Conservation (phyloP, 2,113 vertebrate genomes). For the Gallinago paraguaiae region DNA sequence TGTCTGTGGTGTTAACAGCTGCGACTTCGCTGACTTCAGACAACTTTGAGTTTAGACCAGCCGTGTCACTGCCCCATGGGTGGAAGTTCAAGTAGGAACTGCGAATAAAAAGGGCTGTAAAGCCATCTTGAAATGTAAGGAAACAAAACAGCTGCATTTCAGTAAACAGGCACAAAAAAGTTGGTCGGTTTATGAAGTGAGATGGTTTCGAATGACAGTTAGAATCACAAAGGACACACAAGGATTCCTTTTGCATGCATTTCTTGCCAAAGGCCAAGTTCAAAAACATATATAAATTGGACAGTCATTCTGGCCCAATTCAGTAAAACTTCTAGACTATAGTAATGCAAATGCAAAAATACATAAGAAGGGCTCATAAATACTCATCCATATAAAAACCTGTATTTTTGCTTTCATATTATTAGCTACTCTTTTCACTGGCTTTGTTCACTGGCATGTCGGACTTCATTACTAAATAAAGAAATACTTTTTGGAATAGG, state of each 20-base stretch:
- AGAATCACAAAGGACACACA: background rate
- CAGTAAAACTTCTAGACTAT: background rate
- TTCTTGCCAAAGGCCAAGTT: background rate
- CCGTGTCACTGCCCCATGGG: background rate
- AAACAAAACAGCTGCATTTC: background rate
- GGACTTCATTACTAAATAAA: background rate
- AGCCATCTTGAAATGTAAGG: background rate
- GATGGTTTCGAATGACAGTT: background rate
- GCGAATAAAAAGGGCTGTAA: background rate
- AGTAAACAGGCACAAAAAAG: background rate
- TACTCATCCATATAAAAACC: background rate
- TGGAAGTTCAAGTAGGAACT: background rate
- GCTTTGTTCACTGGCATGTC: background rate
- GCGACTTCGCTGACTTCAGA: background rate
- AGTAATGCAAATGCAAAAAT: background rate
- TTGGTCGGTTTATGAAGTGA: background rate
- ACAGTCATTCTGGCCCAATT: background rate
- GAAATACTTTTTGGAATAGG: background rate
- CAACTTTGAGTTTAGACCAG: background rate
- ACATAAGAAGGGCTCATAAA: background rate
- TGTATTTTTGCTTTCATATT: background rate
- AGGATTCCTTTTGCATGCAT: background rate
- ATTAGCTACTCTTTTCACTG: background rate
- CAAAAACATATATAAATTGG: background rate
- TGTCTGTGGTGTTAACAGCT: background rate